Evolutionary conservation across 2,888 invertebrate species (phyloP).

Genomic region (Asteroscopus sphinx): DNA sequence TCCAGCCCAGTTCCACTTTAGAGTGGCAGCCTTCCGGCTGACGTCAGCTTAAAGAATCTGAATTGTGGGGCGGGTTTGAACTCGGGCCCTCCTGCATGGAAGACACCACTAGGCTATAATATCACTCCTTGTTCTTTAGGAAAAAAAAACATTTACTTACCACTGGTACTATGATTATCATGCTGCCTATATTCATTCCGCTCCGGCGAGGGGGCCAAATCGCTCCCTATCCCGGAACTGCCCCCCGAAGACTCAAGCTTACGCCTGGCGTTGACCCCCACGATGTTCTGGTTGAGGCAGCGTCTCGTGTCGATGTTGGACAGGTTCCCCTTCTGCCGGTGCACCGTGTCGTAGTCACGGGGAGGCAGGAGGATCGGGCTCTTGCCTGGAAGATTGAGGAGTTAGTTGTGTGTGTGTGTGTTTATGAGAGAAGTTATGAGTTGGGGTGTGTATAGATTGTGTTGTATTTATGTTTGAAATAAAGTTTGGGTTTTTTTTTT

Average conservation of each 20-base stretch:
- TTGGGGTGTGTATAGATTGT: too few species aligned
- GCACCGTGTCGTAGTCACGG: constrained; percentile 98
- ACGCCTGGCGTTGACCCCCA: constrained; percentile 84
- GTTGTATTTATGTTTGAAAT: too few species aligned
- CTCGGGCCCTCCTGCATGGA: too few species aligned
- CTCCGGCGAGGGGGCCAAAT: constrained; percentile 96
- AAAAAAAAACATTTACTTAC: constrained; percentile 75
- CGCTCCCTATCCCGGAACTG: constrained; percentile 96
- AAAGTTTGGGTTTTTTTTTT: too few species aligned
- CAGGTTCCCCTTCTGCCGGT: constrained; percentile 90
- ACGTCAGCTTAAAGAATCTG: too few species aligned
- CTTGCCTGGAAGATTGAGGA: constrained; percentile 74
- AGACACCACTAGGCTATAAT: too few species aligned
- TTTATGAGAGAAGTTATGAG: neutral
- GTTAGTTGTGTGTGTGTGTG: constrained; percentile 4
- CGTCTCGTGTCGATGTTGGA: constrained; percentile 87
- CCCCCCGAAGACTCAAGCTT: constrained; percentile 93
- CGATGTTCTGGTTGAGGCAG: constrained; percentile 92
- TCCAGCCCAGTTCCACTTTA: too few species aligned
- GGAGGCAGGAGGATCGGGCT: constrained; percentile 97
- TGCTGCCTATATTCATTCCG: constrained; percentile 85
- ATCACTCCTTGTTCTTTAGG: too few species aligned
- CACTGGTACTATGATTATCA: constrained; percentile 91
- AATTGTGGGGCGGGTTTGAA: too few species aligned
- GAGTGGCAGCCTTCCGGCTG: too few species aligned